These are phyloP conservation scores for Agrypnus murinus DNA, from an alignment of 2,888 invertebrate genomes.

Conservation along the genomic window DNA sequence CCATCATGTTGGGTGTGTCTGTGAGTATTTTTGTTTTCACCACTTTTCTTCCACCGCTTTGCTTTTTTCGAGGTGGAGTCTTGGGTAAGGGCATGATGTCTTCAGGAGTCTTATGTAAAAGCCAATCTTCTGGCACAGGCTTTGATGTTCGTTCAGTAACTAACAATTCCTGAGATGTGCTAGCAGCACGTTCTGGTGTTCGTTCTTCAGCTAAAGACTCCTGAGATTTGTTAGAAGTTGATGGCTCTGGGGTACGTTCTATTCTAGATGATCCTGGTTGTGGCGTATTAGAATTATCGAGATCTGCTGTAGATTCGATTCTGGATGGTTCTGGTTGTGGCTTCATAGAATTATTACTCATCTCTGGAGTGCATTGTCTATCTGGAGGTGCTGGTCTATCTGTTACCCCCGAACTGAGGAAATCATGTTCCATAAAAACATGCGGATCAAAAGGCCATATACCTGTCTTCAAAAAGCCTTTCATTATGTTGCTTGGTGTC, in stretches of 20 bases:
- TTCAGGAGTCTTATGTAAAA: constrained; percentile 11
- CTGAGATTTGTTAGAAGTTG: too few species aligned
- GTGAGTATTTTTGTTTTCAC: not conserved
- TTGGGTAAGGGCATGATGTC: not conserved
- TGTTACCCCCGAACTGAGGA: not conserved
- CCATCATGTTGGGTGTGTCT: constrained; percentile 17
- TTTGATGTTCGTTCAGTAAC: constrained; percentile 9
- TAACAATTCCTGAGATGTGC: too few species aligned
- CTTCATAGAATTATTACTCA: not conserved
- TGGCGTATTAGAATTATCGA: too few species aligned
- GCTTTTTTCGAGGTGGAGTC: constrained; percentile 4
- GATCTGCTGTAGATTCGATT: not conserved
- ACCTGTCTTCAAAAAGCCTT: constrained; percentile 52
- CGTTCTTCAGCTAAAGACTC: too few species aligned
- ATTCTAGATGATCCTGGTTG: too few species aligned
- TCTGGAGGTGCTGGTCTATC: not conserved
- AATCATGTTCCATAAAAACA: not conserved
- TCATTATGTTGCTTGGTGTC: constrained; percentile 52
- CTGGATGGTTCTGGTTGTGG: not conserved
- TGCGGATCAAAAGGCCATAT: constrained; percentile 52
- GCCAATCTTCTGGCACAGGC: too few species aligned
- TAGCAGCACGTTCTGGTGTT: too few species aligned
- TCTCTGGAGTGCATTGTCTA: not conserved
- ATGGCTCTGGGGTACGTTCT: too few species aligned
- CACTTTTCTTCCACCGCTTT: not conserved